Evolutionary conservation across 2,888 invertebrate genomes (phyloP), one percentile per base, ranked within the genome.

Genomic region (Temnothorax ravouxi): DNA sequence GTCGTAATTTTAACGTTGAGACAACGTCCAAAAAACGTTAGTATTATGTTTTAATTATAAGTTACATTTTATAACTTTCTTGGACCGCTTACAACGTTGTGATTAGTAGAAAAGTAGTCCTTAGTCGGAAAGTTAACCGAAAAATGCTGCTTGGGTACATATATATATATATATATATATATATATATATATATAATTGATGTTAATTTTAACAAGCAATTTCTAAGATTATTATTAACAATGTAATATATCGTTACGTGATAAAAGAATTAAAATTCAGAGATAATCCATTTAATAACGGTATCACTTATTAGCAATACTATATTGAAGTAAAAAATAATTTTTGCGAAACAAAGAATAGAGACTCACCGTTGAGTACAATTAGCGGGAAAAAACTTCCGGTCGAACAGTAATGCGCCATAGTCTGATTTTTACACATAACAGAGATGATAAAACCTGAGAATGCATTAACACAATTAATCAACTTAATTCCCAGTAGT

Each of bases 361-460:
- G 6, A 3, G 15, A 29, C 96, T 95, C 94, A 98, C 98, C 98
- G 94, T 98, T 98, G 8, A 98, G 95, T 86, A 99, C 95, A 87
- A 99, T 96, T 96, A 98, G 97, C 0, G 99, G 98, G 93, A 98
- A 99, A 93, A 99, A 98, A 87, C 97, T 97, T 18, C 99, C 99
- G 0, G 98, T 97, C 0, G 98, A 96, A 15, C 97, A 96, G 93
- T 98, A 98, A 95, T 98, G 98, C 0, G 98, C 97, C 91, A 97
- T 96, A 0, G 97, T 97, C 90, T 98, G 98, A 47, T 97, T 97
- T 34, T 96, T 96, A 92, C 98, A 98, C 88, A 97, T 95, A 0
- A 98, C 96, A 0, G 98, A 98, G 72, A 98, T 97, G 56, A 98
- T 96, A 93, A 99, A 97, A 56, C 98, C 97, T 96, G 89, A 5